These are phyloP conservation scores for Cryptocephalus primarius DNA, from an alignment of 2,888 invertebrate genomes.

Conservation along the genomic window DNA sequence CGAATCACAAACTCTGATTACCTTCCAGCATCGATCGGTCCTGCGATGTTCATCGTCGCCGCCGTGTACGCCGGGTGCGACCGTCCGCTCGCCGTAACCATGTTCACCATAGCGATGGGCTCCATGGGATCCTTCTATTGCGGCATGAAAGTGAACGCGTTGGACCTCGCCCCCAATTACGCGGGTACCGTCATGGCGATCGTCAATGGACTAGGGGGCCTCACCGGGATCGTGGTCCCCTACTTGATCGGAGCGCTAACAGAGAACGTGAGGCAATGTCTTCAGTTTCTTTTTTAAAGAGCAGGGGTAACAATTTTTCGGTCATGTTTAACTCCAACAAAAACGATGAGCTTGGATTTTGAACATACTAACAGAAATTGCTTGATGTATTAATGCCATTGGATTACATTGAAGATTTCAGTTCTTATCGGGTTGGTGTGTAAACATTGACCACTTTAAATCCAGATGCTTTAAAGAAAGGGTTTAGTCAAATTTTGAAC, in stretches of 20 bases:
- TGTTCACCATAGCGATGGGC: slow-evolving; percentile 51
- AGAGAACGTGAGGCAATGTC: slow-evolving; percentile 40
- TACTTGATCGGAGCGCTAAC: slow-evolving; percentile 49
- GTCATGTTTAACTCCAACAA: no score
- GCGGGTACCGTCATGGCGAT: slow-evolving; percentile 54
- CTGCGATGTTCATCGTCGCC: slow-evolving; percentile 49
- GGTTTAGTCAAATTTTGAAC: no score
- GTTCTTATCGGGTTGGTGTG: no score
- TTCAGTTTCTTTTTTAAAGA: no score
- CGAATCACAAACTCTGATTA: no score
- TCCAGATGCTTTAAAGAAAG: no score
- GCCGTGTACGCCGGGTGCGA: slow-evolving; percentile 54
- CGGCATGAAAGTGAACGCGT: slow-evolving; percentile 54
- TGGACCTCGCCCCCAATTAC: slow-evolving; percentile 53
- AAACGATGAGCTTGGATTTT: no score
- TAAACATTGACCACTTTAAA: no score
- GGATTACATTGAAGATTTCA: no score
- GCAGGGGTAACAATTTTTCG: no score
- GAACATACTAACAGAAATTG: no score
- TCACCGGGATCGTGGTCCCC: slow-evolving; percentile 51
- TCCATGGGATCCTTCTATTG: slow-evolving; percentile 62
- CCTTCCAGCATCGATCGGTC: slow-evolving; percentile 49
- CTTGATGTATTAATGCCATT: no score
- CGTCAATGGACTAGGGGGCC: slow-evolving; percentile 50
- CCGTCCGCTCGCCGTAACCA: slow-evolving; percentile 36